Base-by-base conservation (phyloP, 2,888 invertebrate species). In the Dysmachus trigonus region DNA sequence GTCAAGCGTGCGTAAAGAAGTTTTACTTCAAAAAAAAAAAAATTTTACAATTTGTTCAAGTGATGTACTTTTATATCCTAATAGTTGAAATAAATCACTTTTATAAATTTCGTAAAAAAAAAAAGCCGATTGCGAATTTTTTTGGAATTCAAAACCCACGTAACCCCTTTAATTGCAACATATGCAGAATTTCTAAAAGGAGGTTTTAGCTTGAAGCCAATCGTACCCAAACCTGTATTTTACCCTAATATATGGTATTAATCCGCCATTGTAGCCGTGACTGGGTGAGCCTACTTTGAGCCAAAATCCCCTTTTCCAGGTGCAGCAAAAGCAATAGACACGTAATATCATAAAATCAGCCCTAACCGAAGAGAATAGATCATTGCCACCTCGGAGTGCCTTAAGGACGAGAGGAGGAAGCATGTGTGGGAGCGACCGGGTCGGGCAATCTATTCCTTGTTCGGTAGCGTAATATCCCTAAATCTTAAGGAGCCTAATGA, bases 401-500 rank as follows among this genome's bases (percentile, higher is more conserved):
- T 62, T 27, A 8, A 22, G 47, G 47, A 62, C 27, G 51, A 30
- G 33, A 30, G 31, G 73, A 15, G 38, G 38, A 10, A 30, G 22
- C 72, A 72, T 33, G 74, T 31, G 74, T 74, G 18, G 35, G 30
- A 3, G 2, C 8, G 71, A 8, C 71, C 27, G 7, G 74, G 33
- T 4, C 10, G 8, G 62, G 18, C 22, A 18, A 62, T 62, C 62
- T 8, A 62, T 47, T 30, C 22, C 41, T 22, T 35, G 38, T 38
- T 41, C 38, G n/a, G 38, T 41, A 22, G 51, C 51, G 33, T 71
- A 71, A 83, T 83, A 83, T 83, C 83, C 72, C 72, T 83, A 83
- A 83, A 83, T 83, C 83, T 72, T 35, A 41, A 72, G 38, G 53
- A 83, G 83, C 72, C 72, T 83, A 83, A 83, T 83, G 83, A 83